Conservation (phyloP, 1,140 invertebrate species). For the Potamilus streckersoni region DNA sequence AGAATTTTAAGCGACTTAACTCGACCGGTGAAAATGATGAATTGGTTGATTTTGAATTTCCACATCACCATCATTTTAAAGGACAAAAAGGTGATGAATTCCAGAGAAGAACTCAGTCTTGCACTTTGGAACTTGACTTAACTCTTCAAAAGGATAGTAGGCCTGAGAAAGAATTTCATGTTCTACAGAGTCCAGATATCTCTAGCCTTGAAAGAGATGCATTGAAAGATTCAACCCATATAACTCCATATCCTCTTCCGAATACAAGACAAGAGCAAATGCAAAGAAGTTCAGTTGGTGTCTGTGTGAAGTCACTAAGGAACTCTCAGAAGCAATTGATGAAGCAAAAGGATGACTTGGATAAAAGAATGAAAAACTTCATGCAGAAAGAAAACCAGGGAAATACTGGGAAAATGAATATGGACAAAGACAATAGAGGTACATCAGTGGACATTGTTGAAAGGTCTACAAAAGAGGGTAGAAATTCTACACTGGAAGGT, state of each 20-base stretch:
- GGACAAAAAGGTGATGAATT: neutral
- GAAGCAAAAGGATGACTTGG: slow-evolving; percentile 11
- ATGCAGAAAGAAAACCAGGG: neutral
- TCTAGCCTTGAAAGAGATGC: slow-evolving; percentile 32
- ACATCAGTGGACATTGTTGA: neutral
- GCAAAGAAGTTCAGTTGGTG: slow-evolving; percentile 19
- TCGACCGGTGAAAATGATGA: slow-evolving; percentile 26
- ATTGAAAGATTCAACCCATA: slow-evolving; percentile 27
- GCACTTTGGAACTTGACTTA: slow-evolving; percentile 17
- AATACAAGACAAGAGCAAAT: slow-evolving; percentile 10
- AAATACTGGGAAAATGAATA: neutral
- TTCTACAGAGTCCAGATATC: slow-evolving; percentile 35
- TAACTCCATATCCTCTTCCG: slow-evolving; percentile 11
- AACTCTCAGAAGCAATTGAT: slow-evolving; percentile 24
- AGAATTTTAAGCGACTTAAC: slow-evolving; percentile 25
- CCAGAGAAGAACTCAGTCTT: slow-evolving; percentile 21
- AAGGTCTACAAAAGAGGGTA: neutral
- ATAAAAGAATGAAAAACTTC: slow-evolving; percentile 12
- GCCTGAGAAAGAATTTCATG: neutral
- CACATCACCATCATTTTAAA: no score
- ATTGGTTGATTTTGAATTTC: no score
- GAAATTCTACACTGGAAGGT: neutral
- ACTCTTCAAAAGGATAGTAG: no score
- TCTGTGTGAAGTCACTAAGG: slow-evolving; percentile 11
- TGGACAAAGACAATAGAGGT: neutral